Conservation (phyloP, 2,888 invertebrate genomes). For the Pharmacophagus antenor region DNA sequence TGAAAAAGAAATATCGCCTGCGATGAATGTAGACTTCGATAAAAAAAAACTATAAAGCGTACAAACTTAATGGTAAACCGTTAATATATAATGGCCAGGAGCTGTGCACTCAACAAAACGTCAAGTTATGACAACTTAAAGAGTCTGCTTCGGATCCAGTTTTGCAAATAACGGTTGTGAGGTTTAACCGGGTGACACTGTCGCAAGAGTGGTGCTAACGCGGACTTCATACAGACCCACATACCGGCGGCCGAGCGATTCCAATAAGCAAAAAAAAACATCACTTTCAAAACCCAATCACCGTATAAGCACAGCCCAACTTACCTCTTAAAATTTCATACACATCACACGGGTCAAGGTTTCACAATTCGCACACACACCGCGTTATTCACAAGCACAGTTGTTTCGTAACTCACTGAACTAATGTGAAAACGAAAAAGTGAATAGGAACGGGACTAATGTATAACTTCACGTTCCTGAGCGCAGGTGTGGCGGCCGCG, state of each 20-base stretch:
- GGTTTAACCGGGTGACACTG: constrained; percentile 35
- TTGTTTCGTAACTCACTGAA: constrained; percentile 55
- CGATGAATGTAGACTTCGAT: not conserved
- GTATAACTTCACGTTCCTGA: too few species aligned
- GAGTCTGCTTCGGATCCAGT: constrained; percentile 10
- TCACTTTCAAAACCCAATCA: constrained; percentile 40
- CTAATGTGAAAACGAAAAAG: constrained; percentile 51
- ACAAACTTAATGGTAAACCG: not conserved
- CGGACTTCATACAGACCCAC: constrained; percentile 36
- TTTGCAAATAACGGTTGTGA: constrained; percentile 26
- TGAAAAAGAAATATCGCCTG: not conserved
- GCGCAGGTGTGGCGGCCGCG: constrained; percentile 42
- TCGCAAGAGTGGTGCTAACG: constrained; percentile 33
- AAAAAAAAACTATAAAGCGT: not conserved
- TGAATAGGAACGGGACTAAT: too few species aligned
- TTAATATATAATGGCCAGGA: too few species aligned
- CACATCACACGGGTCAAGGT: constrained; percentile 47
- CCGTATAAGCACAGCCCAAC: constrained; percentile 43
- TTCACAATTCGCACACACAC: constrained; percentile 47
- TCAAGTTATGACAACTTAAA: constrained; percentile 16
- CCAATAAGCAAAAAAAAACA: constrained; percentile 36
- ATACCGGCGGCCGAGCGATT: constrained; percentile 30
- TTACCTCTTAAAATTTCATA: constrained; percentile 56
- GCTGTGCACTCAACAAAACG: not conserved
- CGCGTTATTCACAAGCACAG: constrained; percentile 54